A percentile compares a stretch with the other conserved stretches of the same genome.
phyloP scores from a whole-genome alignment of 2,888 invertebrate species.

The Drosophila merina region DNA sequence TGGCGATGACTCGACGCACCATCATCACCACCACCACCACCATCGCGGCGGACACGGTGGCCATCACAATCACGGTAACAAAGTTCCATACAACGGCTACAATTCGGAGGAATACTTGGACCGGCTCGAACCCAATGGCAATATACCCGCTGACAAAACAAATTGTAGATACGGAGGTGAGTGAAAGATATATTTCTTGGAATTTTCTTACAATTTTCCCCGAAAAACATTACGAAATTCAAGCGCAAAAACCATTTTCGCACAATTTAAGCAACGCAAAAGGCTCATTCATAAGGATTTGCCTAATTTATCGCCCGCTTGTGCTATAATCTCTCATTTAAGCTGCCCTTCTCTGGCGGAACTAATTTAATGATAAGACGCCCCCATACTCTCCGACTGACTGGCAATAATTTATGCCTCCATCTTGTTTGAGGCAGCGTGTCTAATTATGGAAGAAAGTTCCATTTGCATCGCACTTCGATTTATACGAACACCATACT shows the following conservation, averaged over 20 bases:
- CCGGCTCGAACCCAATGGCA: constrained; percentile 96
- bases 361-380: constrained; percentile 76
- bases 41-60: constrained; percentile 85
- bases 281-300: constrained; percentile 74
- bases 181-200: constrained; percentile 52
- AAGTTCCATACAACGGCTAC: constrained; percentile 96
- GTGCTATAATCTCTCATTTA: constrained; percentile 73
- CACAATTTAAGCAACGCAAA: constrained; percentile 35
- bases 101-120: constrained; percentile 95
- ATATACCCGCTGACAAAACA: constrained; percentile 94
- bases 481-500: background rate
- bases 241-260: constrained; percentile 5
- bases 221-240: background rate
- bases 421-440: constrained; percentile 55
- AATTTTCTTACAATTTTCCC: background rate
- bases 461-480: constrained; percentile 17
- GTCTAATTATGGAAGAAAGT: constrained; percentile 64
- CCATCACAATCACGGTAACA: constrained; percentile 86
- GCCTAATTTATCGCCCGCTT: constrained; percentile 66
- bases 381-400: constrained; percentile 16
- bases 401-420: constrained; percentile 54
- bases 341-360: constrained; percentile 30
- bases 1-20: constrained; percentile 87
- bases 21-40: constrained; percentile 86
- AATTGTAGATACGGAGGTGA: constrained; percentile 89